Conservation (phyloP, 2,888 invertebrate species). For the Dendrolimus pini region DNA sequence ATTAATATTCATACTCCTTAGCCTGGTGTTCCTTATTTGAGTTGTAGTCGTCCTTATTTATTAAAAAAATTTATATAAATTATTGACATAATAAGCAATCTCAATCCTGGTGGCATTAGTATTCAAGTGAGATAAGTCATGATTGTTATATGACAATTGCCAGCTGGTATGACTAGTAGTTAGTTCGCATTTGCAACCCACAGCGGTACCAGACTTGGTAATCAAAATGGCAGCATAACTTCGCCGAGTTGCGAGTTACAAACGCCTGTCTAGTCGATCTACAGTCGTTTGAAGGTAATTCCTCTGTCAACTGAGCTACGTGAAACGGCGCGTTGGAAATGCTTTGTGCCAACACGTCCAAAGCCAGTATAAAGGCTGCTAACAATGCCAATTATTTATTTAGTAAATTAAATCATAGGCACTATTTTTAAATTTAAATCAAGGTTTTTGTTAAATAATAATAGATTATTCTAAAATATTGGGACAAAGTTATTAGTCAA, state of each 20-base stretch:
- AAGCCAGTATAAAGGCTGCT: constrained; percentile 2
- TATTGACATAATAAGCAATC: too few relatives aligned
- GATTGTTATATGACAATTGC: constrained; percentile 15
- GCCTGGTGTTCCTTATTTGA: too few relatives aligned
- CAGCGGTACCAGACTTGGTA: constrained; percentile 22
- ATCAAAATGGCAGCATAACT: constrained; percentile 21
- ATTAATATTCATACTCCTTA: too few relatives aligned
- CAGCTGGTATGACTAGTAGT: constrained; percentile 25
- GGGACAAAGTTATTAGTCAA: too few relatives aligned
- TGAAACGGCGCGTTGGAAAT: constrained; percentile 14
- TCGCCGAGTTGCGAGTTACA: constrained; percentile 16
- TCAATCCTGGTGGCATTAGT: too few relatives aligned
- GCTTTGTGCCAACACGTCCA: constrained; percentile 19
- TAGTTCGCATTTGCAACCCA: constrained; percentile 20
- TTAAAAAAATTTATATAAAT: too few relatives aligned
- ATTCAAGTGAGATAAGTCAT: neutral
- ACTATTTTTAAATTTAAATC: too few relatives aligned
- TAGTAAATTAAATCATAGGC: too few relatives aligned
- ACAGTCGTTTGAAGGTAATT: constrained; percentile 24
- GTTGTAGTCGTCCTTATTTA: too few relatives aligned
- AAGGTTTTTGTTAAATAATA: too few relatives aligned
- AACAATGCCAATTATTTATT: too few relatives aligned
- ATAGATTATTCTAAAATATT: too few relatives aligned
- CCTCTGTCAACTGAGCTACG: constrained; percentile 24
- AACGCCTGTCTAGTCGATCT: constrained; percentile 18